These are phyloP conservation scores for Nanger granti DNA, from an alignment of 2,113 vertebrate genomes.

Conservation along the genomic window DNA sequence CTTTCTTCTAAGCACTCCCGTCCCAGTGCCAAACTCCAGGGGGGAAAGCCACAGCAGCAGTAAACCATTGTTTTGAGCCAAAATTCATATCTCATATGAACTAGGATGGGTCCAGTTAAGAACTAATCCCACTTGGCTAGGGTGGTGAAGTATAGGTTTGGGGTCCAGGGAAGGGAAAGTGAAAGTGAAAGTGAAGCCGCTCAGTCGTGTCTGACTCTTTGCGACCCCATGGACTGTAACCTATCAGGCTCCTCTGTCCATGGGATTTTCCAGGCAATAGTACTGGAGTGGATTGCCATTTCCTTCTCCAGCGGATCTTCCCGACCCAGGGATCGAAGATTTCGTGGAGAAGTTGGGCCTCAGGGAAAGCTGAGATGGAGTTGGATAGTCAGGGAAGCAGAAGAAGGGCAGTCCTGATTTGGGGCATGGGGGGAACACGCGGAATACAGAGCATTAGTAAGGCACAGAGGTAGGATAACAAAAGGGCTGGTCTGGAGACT, in stretches of 20 bases:
- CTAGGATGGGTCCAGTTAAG: neutral
- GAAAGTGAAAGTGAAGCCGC: too few species aligned
- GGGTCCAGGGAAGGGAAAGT: neutral
- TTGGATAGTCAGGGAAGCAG: neutral
- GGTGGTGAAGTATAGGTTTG: neutral
- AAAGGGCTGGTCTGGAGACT: neutral
- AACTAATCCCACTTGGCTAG: neutral
- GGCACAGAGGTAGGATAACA: neutral
- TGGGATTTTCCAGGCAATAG: too few species aligned
- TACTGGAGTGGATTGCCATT: too few species aligned
- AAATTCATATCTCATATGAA: neutral
- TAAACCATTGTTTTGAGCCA: neutral
- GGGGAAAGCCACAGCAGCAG: neutral
- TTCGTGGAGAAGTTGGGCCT: neutral
- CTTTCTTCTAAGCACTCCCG: neutral
- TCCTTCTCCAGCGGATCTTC: too few species aligned
- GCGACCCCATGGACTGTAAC: too few species aligned
- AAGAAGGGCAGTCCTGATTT: neutral
- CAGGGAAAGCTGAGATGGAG: neutral
- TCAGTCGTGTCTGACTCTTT: too few species aligned
- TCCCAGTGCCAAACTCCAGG: neutral
- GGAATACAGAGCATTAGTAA: neutral
- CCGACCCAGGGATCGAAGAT: neutral
- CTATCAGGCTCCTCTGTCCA: too few species aligned
- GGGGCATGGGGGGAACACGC: accelerated